Base-by-base conservation (phyloP, 2,888 invertebrate species). In the Biston stratarius region DNA sequence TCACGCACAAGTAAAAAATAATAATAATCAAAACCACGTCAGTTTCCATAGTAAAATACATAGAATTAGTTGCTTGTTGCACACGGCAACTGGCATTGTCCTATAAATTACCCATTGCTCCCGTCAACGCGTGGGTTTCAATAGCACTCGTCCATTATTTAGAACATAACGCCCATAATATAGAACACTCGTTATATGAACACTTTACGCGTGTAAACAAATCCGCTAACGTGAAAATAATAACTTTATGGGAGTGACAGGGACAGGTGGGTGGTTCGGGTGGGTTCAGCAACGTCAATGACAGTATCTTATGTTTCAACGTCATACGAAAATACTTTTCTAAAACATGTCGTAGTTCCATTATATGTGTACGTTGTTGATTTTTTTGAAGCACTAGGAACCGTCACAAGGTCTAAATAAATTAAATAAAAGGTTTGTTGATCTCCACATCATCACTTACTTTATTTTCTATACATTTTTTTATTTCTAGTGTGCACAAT, bases 201-300 rank as follows among this genome's bases (percentile, higher is more conserved):
- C 64, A 74, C 64, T 65, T 66, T 64, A 73, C 70, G 64, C 58
- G 61, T 49, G 64, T 72, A 68, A 70, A 68, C 63, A 61, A 63
- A 73, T 65, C 48, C 63, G 70, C 59, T 69, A 67, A 65, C 52
- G 56, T 45, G 63, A 69, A 67, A 71, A 67, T 67, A 62, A 69
- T 70, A 67, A 65, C 40, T 61, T 57, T 70, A 64, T 65, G 58
- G 61, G 55, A 47, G 61, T 72, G 70, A 73, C 71, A 68, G 67
- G 44, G 51, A 47, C 68, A 74, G 64, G 59, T 68, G 71, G 45
- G 40, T 44, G 38, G 12, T 36, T 11, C 15, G 38, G 36, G 14
- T 15, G 12, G 12, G 38, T 9, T 38, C 1, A 44, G 0, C 11
- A 11, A 44, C 11, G 34, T 6, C 24, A 36, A 5, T 42, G 0